Conservation (phyloP, 1,140 invertebrate species). For the Macrocentrus cingulum region DNA sequence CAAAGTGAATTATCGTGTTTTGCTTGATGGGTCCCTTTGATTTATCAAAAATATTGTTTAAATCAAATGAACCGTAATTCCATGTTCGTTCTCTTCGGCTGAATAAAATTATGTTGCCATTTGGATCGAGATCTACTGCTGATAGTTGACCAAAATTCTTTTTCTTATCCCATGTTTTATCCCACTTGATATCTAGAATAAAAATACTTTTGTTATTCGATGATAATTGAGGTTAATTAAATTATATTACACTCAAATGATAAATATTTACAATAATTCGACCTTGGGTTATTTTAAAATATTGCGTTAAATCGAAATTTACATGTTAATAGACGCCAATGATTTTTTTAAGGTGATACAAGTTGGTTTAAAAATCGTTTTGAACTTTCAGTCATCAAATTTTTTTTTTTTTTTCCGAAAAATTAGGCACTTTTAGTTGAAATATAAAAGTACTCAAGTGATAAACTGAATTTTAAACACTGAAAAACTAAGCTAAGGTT, state of each 20-base stretch:
- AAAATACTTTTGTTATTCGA: background rate
- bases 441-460: no score
- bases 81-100: slow-evolving; percentile 79
- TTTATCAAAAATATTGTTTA: slow-evolving; percentile 63
- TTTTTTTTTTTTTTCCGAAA: no score
- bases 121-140: slow-evolving; percentile 74
- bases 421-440: no score
- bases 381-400: no score
- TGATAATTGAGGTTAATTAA: slow-evolving; percentile 2
- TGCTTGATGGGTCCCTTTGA: slow-evolving; percentile 70
- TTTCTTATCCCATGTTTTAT: slow-evolving; percentile 60
- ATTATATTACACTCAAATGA: background rate
- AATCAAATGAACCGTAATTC: slow-evolving; percentile 68
- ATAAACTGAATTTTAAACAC: no score
- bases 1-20: slow-evolving; percentile 74
- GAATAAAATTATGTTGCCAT: slow-evolving; percentile 79
- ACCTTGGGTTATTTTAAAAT: no score
- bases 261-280: no score
- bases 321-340: no score
- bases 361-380: no score
- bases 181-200: slow-evolving; percentile 48
- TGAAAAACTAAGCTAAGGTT: no score
- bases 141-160: slow-evolving; percentile 75
- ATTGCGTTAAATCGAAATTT: no score
- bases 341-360: no score